Evolutionary conservation across 1,140 invertebrate species (phyloP).

Genomic region (Saccostrea echinata): DNA sequence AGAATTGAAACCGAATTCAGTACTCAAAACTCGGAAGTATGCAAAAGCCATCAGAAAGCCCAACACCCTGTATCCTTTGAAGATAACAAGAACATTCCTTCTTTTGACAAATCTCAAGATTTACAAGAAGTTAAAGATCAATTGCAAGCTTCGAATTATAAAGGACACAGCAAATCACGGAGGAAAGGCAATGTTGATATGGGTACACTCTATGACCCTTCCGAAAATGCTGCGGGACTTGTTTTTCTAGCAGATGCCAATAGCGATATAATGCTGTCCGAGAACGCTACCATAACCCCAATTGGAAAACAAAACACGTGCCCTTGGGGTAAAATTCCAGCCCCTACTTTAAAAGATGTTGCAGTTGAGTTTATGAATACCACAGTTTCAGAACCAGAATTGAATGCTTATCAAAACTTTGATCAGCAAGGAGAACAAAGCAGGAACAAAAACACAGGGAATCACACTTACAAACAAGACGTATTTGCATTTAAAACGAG

Average conservation of each 20-base stretch:
- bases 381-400: not conserved
- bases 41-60: not conserved
- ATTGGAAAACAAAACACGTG: not conserved
- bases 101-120: not conserved
- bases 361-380: not conserved
- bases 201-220: not conserved
- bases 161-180: not conserved
- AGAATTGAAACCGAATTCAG: not conserved
- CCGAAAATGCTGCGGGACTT: not conserved
- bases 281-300: not conserved
- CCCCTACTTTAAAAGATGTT: constrained; percentile 6
- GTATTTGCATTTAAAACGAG: not conserved
- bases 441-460: not conserved
- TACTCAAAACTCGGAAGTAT: not conserved
- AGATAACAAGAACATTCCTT: not conserved
- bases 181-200: not conserved
- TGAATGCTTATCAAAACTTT: not conserved
- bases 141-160: not conserved
- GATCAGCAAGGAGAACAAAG: not conserved
- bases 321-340: not conserved
- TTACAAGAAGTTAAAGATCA: too few relatives aligned
- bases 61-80: not conserved
- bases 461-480: not conserved
- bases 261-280: not conserved
- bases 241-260: not conserved